phyloP scores from a whole-genome alignment of 2,888 invertebrate species.

The Tethea ocularis region DNA sequence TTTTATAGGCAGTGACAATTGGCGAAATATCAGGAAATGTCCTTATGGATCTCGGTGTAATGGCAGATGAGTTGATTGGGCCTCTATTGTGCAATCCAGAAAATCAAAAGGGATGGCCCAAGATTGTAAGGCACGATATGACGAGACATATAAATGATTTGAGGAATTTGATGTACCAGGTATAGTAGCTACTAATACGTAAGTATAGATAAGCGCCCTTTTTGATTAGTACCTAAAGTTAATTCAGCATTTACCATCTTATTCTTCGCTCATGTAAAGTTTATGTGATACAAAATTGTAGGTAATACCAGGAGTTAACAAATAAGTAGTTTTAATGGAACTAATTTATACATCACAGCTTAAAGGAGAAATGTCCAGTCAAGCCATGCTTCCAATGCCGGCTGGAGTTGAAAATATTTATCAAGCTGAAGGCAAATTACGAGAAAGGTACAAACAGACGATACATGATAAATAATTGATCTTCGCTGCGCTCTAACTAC shows the following conservation, averaged over 20 bases:
- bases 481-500: no score
- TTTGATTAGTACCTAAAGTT: background rate
- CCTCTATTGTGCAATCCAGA: constrained; percentile 88
- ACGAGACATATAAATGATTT: constrained; percentile 87
- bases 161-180: constrained; percentile 88
- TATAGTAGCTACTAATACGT: constrained; percentile 35
- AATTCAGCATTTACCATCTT: no score
- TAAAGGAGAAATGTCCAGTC: constrained; percentile 92
- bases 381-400: constrained; percentile 94
- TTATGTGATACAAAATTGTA: no score
- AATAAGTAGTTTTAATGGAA: no score
- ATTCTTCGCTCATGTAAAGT: no score
- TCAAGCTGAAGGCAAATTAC: constrained; percentile 80
- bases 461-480: no score
- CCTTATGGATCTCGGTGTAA: constrained; percentile 86
- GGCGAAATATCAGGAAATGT: constrained; percentile 90
- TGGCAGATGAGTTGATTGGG: constrained; percentile 89
- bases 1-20: constrained; percentile 79
- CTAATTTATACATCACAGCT: constrained; percentile 64
- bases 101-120: constrained; percentile 90
- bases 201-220: background rate
- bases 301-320: no score
- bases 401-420: constrained; percentile 88
- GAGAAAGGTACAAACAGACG: constrained; percentile 55
- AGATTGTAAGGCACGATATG: constrained; percentile 88